Base-by-base conservation (phyloP, 2,888 invertebrate genomes). In the Celastrina argiolus region DNA sequence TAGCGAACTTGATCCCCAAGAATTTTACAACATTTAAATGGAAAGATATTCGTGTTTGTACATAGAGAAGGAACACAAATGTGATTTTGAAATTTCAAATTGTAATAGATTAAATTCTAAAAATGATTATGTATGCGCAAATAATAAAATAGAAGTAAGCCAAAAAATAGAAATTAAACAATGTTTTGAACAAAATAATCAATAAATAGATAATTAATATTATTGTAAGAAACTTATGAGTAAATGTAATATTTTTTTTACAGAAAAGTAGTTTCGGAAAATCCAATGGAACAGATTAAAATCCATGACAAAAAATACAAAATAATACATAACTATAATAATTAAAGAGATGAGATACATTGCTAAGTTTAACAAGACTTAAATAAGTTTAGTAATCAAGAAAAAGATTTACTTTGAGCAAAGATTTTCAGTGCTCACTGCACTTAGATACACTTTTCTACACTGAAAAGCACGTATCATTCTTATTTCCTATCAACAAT, bases 21-120 rank as follows among this genome's bases (percentile, higher is more conserved):
- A 51, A 51, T 51, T 22, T 51, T 51, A 51, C 51, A 51, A 51
- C 51, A 31, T 61, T 66, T 68, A 68, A 14, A 12, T 39, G 39
- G 39, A 39, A 26, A 59, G 59, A 14, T 61, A 22, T 39, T 36
- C 14, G 59, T 36, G 12, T 59, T 59, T 59, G 39, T 61, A 61
- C 61, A 61, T 22, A 14, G 22, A 18, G 39, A 36, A 22, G 61
- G 61, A 61, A 61, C 61, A 61, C 61, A 36, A 34, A 56, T 7
- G 22, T 51, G 22, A 51, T 51, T 51, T 22, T 12, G 4, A 22
- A 51, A 22, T 51, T 22, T 22, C 0, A 22, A 51, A 51, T 51
- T 10, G 22, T 51, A 22, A 51, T 10, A 12, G 22, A 51, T 51
- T 26, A 14, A 22, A 51, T 51, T 51, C 51, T 51, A 51, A 22